Base-by-base conservation (phyloP, 2,113 vertebrate species). In the Mesitornis unicolor region DNA sequence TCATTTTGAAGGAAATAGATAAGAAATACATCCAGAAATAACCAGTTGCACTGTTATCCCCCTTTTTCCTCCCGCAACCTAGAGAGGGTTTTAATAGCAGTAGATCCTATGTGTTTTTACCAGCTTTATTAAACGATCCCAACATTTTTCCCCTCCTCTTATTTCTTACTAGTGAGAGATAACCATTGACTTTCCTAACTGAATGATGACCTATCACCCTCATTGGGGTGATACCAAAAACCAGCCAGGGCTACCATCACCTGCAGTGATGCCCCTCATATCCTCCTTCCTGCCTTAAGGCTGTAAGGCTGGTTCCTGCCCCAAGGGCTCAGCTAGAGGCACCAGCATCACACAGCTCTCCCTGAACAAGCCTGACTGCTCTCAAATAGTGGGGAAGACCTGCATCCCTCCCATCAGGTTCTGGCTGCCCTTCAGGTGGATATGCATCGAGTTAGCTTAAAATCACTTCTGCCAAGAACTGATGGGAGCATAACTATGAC, bases 311-410 rank as follows among this genome's bases (percentile, higher is more conserved):
- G n/a, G 33, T 13, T 53, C 16, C n/a, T 17, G 22, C 31, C 48
- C 31, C 1, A 0, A 51, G 24, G 51, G 16, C 36, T 40, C 17
- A 3, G 15, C 17, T 42, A 40, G 77, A 77, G 26, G n/a, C 56
- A 74, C 12, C 70, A 78, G 28, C 50, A 80, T 13, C 38, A 33
- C 51, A 31, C 35, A 56, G 40, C 20, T 33, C 35, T 60, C 43
- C 71, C 57, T 22, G 28, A 75, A 28, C 28, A 74, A 90, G 19
- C n/a, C 53, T 35, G 11, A 38, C 47, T 3, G 2, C 38, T 31
- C 10, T 24, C 53, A 51, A 56, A 35, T 1, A 5, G 5, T 33
- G 28, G 7, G 1, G 0, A 57, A 4, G 3, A 19, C 22, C 60
- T 70, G 20, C 36, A n/a, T 16, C 0, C 9, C 7, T 7, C 9